A percentile compares a stretch with the other conserved stretches of the same genome.
These are phyloP conservation scores for Steinernema feltiae DNA, from an alignment of 1,140 invertebrate genomes.

Conservation along the genomic window DNA sequence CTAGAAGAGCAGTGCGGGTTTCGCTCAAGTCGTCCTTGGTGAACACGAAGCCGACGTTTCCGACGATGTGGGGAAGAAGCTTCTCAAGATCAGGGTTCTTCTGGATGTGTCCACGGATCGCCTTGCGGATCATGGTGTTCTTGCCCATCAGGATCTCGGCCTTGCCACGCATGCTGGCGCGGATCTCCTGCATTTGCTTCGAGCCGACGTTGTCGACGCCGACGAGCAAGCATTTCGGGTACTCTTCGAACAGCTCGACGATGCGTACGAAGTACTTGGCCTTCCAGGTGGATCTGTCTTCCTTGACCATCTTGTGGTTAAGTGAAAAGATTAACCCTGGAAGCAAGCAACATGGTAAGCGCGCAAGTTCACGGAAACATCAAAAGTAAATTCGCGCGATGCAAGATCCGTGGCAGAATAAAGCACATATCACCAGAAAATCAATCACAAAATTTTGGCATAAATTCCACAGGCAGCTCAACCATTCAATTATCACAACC, in stretches of 20 bases:
- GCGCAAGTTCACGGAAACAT: too few species aligned
- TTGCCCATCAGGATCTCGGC: constrained; percentile 97
- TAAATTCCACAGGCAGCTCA: too few species aligned
- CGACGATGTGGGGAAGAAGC: constrained; percentile 81
- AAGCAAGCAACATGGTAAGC: too few species aligned
- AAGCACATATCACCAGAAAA: too few species aligned
- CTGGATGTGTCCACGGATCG: constrained; percentile 89
- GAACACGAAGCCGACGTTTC: constrained; percentile 99
- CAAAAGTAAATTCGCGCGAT: too few species aligned
- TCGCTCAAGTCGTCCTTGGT: constrained; percentile 89
- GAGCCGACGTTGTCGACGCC: constrained; percentile 65
- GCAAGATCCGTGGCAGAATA: too few species aligned
- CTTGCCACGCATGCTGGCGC: constrained; percentile 64
- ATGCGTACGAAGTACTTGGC: constrained; percentile 93
- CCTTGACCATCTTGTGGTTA: constrained; percentile 86
- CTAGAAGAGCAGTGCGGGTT: constrained; percentile 81
- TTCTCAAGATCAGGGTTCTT: constrained; percentile 89
- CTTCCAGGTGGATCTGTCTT: constrained; percentile 98
- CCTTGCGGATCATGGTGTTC: constrained; percentile 99
- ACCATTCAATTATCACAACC: too few species aligned
- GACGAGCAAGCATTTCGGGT: constrained; percentile 79
- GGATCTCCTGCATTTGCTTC: constrained; percentile 99
- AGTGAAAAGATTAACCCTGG: too few species aligned
- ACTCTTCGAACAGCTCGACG: constrained; percentile 90
- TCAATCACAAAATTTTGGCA: too few species aligned